These are phyloP conservation scores for Austrofundulus limnaeus DNA, from an alignment of 2,113 vertebrate genomes.

Conservation along the genomic window DNA sequence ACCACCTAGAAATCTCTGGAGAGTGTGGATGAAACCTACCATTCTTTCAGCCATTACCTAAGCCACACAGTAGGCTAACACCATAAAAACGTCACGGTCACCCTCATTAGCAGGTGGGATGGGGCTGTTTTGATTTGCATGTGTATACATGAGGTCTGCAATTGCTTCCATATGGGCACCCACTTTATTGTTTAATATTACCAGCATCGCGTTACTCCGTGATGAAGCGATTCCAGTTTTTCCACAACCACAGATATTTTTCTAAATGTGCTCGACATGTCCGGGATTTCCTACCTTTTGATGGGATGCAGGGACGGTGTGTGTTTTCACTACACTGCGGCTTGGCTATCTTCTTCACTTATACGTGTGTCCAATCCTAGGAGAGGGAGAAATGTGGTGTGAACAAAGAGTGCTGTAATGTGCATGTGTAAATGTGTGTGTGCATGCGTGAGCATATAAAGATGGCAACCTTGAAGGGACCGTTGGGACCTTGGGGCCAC, in stretches of 20 bases:
- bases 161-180: conserved; percentile 79
- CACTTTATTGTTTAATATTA: conserved; percentile 73
- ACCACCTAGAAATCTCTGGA: conserved; percentile 33
- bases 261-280: conserved; percentile 78
- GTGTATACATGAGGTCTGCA: conserved; percentile 43
- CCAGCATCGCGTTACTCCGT: conserved; percentile 71
- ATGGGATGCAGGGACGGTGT: conserved; percentile 59
- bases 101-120: conserved; percentile 70
- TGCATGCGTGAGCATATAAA: conserved; percentile 24
- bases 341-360: conserved; percentile 45
- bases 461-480: conserved; percentile 66
- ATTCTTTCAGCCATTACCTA: conserved; percentile 62
- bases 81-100: conserved; percentile 70
- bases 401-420: conserved; percentile 34
- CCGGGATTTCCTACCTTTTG: conserved; percentile 78
- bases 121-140: conserved; percentile 60
- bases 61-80: conserved; percentile 75
- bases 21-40: conserved; percentile 53
- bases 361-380: conserved; percentile 35
- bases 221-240: conserved; percentile 76
- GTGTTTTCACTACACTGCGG: conserved; percentile 67
- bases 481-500: conserved; percentile 52
- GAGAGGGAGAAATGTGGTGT: conserved; percentile 34
- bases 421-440: conserved; percentile 25
- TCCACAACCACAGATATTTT: conserved; percentile 76